Percentiles rank a stretch among this genome's conserved stretches.
Evolutionary conservation across 2,113 vertebrate genomes (phyloP).

Genomic region (Prunella himalayana): DNA sequence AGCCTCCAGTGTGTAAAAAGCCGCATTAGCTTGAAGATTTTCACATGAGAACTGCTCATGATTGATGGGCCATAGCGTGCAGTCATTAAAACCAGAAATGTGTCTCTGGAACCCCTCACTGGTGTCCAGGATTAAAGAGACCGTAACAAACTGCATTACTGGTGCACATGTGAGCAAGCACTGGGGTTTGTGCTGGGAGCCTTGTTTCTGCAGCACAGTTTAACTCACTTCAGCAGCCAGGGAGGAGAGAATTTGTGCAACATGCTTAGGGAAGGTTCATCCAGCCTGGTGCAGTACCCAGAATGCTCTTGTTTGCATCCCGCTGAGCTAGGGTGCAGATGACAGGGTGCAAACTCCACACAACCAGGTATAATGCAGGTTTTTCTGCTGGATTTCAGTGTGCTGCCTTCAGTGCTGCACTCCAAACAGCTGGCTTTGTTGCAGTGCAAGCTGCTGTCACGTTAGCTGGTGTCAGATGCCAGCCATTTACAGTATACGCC

Average conservation of each 20-base stretch:
- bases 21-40: background rate
- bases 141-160: background rate
- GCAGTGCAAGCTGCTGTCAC: background rate
- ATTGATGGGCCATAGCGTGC: background rate
- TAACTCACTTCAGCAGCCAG: background rate
- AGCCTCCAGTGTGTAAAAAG: background rate
- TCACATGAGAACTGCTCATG: background rate
- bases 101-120: background rate
- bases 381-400: background rate
- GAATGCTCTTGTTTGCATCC: background rate
- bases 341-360: background rate
- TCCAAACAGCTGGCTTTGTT: background rate
- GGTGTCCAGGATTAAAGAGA: background rate
- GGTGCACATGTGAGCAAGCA: background rate
- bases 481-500: conserved; percentile 50
- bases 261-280: background rate
- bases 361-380: background rate
- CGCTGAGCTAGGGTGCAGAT: background rate
- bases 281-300: background rate
- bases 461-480: conserved; percentile 43
- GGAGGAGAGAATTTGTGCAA: background rate
- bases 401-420: background rate
- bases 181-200: background rate
- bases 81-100: background rate
- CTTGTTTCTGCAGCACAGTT: background rate